Conservation (phyloP, 2,888 invertebrate genomes). For the Campopleginae sp. region DNA sequence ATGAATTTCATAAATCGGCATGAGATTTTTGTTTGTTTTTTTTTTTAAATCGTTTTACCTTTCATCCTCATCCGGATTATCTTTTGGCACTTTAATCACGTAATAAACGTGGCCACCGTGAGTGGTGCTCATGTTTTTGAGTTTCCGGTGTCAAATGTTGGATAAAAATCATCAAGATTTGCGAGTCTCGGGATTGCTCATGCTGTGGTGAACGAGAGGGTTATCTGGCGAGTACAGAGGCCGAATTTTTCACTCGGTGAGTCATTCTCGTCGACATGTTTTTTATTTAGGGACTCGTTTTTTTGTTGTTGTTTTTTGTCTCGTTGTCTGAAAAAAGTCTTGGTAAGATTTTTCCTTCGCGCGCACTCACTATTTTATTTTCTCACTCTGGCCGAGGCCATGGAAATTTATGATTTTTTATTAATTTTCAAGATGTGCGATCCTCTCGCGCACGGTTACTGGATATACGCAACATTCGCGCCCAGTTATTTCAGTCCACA, state of each 20-base stretch:
- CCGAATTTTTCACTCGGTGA: slow-evolving; percentile 33
- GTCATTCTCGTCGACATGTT: slow-evolving; percentile 24
- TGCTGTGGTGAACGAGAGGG: slow-evolving; percentile 4
- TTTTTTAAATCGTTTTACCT: too few relatives aligned
- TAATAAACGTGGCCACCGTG: slow-evolving; percentile 90
- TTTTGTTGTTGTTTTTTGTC: too few relatives aligned
- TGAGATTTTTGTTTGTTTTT: too few relatives aligned
- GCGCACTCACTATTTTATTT: background rate
- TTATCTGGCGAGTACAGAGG: slow-evolving; percentile 33
- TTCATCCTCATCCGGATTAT: slow-evolving; percentile 82
- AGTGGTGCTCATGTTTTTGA: slow-evolving; percentile 84
- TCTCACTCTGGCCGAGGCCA: background rate
- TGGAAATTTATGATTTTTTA: slow-evolving; percentile 24
- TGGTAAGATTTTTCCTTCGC: slow-evolving; percentile 5
- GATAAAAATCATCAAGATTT: slow-evolving; percentile 49
- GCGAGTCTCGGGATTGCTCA: slow-evolving; percentile 35
- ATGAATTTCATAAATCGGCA: too few relatives aligned
- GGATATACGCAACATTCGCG: slow-evolving; percentile 47
- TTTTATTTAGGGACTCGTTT: background rate
- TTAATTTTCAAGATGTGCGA: slow-evolving; percentile 23
- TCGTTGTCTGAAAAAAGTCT: background rate
- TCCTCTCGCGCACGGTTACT: background rate
- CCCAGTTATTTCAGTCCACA: slow-evolving; percentile 59
- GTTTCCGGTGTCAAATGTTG: slow-evolving; percentile 17
- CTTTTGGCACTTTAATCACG: slow-evolving; percentile 88